Percentiles rank a stretch among this genome's conserved stretches.
These are phyloP conservation scores for Micronisus gabar DNA, from an alignment of 2,113 vertebrate genomes.

Conservation along the genomic window DNA sequence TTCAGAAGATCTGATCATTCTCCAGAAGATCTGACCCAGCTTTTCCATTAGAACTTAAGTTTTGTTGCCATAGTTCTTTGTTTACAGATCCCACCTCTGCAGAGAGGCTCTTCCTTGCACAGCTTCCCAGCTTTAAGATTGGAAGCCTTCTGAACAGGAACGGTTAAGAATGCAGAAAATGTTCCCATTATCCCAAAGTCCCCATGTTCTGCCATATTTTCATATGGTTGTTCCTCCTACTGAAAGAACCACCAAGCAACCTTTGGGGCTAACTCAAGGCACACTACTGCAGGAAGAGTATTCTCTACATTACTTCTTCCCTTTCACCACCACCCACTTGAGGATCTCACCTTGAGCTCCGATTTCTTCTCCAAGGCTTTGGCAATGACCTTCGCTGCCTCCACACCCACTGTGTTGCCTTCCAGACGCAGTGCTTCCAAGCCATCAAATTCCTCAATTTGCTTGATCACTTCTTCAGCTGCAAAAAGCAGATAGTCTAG, in stretches of 20 bases:
- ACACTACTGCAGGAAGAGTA: background rate
- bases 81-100: background rate
- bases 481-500: slow-evolving; percentile 2
- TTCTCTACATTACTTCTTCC: background rate
- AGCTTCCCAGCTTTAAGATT: background rate
- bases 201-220: background rate
- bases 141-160: background rate
- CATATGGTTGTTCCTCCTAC: background rate
- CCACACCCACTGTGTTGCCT: slow-evolving; percentile 94
- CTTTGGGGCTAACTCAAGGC: background rate
- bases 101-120: background rate
- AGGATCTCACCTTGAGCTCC: slow-evolving; percentile 83
- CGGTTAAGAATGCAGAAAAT: background rate
- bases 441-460: slow-evolving; percentile 85
- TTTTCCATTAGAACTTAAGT: background rate
- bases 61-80: background rate
- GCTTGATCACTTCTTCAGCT: slow-evolving; percentile 89
- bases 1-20: background rate
- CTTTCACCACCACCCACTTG: background rate
- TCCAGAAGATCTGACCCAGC: background rate
- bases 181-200: background rate
- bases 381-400: slow-evolving; percentile 90
- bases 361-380: slow-evolving; percentile 90
- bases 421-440: slow-evolving; percentile 89
- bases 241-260: background rate